Base-by-base conservation (phyloP, 2,113 vertebrate species). In the Scomber japonicus region DNA sequence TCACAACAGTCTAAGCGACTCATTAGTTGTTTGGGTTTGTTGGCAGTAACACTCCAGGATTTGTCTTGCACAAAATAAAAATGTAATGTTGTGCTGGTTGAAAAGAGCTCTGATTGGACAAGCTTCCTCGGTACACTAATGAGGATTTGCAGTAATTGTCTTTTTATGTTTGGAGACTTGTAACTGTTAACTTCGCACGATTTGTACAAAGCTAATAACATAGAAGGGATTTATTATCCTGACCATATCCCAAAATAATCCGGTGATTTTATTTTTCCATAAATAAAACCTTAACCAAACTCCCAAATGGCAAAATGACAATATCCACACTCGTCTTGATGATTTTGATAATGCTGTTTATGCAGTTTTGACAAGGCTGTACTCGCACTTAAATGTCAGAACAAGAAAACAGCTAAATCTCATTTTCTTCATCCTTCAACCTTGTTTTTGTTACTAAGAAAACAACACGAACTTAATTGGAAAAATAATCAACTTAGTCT, bases 21-120 rank as follows among this genome's bases (percentile, higher is more conserved):
- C 66, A 70, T 79, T 85, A 74, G 72, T 54, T 75, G 59, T 84
- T 84, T 84, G 56, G 56, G 24, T 71, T 72, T 80, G 50, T 82
- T 82, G 51, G 80, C 77, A 65, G 57, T 21, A 15, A 62, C 56
- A 4, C 3, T 15, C 3, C 16, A 71, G 62, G 31, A 73, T 77
- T 73, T 68, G 45, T 16, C 4, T 3, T 21, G 30, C 59, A 54
- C 15, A 54, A 27, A 68, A 80, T 7, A 35, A 35, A 78, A 64
- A 46, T 5, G 1, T 12, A 15, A 59, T 27, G 31, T 68, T 64
- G 48, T 50, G 11, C 16, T 44, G 17, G 21, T 57, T 67, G 35
- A 67, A 13, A 70, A 19, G 4, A 13, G 12, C 74, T 69, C 11
- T 55, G 8, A 74, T 35, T 74, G 35, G 49, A 73, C 9, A 2